phyloP scores from a whole-genome alignment of 64 coral and sea anemone genomes.

The Dendrophyllia cribrosa region DNA sequence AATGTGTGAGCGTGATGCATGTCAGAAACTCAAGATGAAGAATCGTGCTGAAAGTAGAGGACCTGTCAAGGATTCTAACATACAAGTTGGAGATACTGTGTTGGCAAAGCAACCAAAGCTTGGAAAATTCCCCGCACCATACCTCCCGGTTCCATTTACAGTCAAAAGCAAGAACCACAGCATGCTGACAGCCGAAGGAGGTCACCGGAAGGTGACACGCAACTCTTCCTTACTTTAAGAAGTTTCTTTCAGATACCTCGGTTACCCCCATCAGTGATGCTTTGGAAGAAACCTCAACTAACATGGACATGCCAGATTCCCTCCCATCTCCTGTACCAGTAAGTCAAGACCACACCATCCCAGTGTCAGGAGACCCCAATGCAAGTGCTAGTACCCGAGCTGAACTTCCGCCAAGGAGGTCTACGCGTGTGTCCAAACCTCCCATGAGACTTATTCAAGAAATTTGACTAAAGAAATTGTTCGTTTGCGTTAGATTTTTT shows the following conservation, averaged over 20 bases:
- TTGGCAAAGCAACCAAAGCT: conserved; percentile 51
- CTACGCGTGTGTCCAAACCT: background rate
- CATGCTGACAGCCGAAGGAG: conserved; percentile 53
- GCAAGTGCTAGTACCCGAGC: background rate
- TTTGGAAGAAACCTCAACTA: no score
- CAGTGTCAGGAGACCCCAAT: background rate
- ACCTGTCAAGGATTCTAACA: conserved; percentile 36
- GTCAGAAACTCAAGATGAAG: conserved; percentile 45
- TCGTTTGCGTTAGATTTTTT: background rate
- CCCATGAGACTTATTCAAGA: background rate
- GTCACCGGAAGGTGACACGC: conserved; percentile 23
- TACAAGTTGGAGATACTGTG: conserved; percentile 46
- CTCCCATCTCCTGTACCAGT: background rate
- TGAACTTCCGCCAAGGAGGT: background rate
- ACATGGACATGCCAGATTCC: background rate
- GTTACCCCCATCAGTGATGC: conserved; percentile 12
- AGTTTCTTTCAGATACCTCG: conserved; percentile 24
- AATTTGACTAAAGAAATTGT: background rate
- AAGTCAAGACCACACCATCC: background rate
- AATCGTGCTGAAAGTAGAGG: conserved; percentile 26
- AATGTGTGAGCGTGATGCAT: conserved; percentile 8
- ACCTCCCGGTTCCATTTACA: conserved; percentile 26
- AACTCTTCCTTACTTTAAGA: conserved; percentile 65
- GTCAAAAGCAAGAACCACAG: conserved; percentile 47
- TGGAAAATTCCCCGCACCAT: conserved; percentile 49